phyloP scores from a whole-genome alignment of 2,113 vertebrate species.

The Nannobrachium achirus region DNA sequence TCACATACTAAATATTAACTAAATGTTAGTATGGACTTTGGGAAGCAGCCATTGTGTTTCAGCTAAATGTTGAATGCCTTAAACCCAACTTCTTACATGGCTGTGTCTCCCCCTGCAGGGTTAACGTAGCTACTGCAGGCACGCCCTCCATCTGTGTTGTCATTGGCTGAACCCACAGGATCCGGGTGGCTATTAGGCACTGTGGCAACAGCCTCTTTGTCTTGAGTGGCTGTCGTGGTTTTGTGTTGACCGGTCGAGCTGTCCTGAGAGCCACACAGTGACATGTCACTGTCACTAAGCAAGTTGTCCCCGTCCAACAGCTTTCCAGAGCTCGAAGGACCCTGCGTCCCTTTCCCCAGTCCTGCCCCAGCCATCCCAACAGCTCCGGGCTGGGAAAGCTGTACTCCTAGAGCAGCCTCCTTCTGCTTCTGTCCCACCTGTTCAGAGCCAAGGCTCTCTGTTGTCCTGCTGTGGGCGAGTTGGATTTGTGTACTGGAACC shows the following conservation, averaged over 20 bases:
- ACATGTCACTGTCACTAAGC: not conserved
- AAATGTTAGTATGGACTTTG: too few relatives aligned
- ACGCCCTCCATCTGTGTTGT: not conserved
- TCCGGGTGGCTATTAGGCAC: not conserved
- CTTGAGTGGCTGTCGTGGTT: not conserved
- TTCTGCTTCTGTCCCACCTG: not conserved
- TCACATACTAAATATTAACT: too few relatives aligned
- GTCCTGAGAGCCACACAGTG: not conserved
- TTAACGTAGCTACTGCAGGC: not conserved
- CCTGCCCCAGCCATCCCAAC: not conserved
- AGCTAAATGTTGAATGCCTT: too few relatives aligned
- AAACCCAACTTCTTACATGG: too few relatives aligned
- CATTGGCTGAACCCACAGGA: not conserved
- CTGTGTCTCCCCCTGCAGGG: conserved; percentile 8
- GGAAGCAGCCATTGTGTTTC: too few relatives aligned
- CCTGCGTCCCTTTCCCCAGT: not conserved
- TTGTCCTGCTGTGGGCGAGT: not conserved
- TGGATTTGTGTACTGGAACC: not conserved
- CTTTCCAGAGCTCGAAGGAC: not conserved
- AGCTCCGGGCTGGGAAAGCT: not conserved
- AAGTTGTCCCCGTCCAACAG: not conserved
- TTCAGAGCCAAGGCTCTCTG: conserved; percentile 25
- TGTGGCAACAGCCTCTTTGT: not conserved
- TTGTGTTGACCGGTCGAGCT: not conserved
- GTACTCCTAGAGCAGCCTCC: not conserved